Conservation (phyloP, 2,797 vertebrate species). For the Crossoptilon crossoptilon region DNA sequence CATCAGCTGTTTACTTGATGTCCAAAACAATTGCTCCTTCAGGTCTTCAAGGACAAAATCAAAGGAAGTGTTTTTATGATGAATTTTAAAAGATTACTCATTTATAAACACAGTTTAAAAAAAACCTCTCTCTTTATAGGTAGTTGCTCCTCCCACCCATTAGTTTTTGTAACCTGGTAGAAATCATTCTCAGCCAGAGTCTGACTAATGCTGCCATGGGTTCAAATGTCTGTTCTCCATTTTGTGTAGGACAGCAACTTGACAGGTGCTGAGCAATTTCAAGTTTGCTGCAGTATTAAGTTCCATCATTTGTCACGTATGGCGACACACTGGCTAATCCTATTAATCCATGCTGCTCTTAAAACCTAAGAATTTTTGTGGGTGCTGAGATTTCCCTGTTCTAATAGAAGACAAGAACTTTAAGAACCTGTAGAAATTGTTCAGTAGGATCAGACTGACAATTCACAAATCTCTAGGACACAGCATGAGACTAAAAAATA, state of each 20-base stretch:
- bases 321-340: not conserved
- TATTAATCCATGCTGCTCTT: not conserved
- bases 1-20: slow-evolving; percentile 8
- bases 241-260: not conserved
- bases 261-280: not conserved
- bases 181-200: not conserved
- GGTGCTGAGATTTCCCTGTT: not conserved
- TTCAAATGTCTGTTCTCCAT: not conserved
- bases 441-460: not conserved
- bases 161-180: not conserved
- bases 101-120: not conserved
- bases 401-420: not conserved
- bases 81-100: not conserved
- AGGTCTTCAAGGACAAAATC: slow-evolving; percentile 40
- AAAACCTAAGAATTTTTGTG: not conserved
- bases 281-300: not conserved
- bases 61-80: not conserved
- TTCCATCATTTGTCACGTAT: not conserved
- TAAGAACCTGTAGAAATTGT: not conserved
- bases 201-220: not conserved
- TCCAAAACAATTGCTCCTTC: slow-evolving; percentile 46
- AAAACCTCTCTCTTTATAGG: not conserved
- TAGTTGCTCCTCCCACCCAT: not conserved
- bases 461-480: not conserved
- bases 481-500: not conserved